phyloP scores from a whole-genome alignment of 2,113 vertebrate genomes.

The Dromaius novaehollandiae region DNA sequence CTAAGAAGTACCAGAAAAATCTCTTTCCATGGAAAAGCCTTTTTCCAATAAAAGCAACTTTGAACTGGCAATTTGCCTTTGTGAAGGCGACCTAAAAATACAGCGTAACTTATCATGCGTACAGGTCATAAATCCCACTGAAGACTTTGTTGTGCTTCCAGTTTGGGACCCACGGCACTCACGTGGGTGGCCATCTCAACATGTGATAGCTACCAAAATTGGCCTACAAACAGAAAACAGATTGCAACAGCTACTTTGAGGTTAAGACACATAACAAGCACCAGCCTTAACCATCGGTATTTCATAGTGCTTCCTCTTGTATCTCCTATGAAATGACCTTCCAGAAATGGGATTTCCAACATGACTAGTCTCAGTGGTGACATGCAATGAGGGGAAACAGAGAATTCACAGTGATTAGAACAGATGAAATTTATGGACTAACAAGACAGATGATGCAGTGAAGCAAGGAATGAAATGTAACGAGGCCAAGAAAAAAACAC shows the following conservation, averaged over 20 bases:
- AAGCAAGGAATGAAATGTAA: slow-evolving; percentile 21
- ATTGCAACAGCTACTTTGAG: not conserved
- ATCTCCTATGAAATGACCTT: not conserved
- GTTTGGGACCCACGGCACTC: not conserved
- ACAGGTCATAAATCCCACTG: not conserved
- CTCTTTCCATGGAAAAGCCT: not conserved
- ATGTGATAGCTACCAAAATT: not conserved
- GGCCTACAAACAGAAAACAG: not conserved
- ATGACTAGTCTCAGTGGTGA: not conserved
- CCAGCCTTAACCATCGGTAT: not conserved
- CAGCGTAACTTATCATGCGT: rapidly evolving
- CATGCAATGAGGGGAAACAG: not conserved
- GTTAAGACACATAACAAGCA: not conserved
- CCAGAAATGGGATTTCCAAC: slow-evolving; percentile 8
- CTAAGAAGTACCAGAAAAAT: not conserved
- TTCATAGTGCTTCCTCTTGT: not conserved
- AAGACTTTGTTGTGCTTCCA: not conserved
- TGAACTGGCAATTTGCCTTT: not conserved
- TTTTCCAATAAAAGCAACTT: not conserved
- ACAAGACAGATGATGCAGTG: not conserved
- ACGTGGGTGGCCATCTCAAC: not conserved
- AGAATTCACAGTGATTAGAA: slow-evolving; percentile 9
- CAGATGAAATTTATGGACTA: slow-evolving; percentile 13
- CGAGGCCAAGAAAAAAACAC: not conserved
- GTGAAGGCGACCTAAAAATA: not conserved